Evolutionary conservation across 2,888 invertebrate species (phyloP), one percentile per base, ranked within the genome.

Genomic region (Rhabditoides inermis): DNA sequence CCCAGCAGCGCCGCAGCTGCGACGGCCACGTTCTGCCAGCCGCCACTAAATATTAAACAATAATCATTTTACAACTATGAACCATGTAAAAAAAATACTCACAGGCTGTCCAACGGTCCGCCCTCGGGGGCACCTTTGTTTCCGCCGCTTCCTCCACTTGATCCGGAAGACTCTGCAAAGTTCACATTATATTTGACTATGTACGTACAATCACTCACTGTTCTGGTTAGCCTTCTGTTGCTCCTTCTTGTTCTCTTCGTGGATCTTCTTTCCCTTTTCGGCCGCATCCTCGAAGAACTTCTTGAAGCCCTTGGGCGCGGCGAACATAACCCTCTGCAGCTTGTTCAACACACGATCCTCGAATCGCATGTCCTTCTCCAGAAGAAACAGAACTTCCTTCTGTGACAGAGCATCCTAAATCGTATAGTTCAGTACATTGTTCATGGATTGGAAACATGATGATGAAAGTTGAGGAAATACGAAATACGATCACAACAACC

Each of bases 21-120:
- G 10, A 65, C 50, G 6, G 68, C 68, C n/a, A 72, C 56, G 37
- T 65, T 64, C 49, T 68, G 67, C 70, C 68, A 70, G 18, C 56
- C 54, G 36, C 45, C 20, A 18, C 49, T 49, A 23, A 39, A 45
- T 36, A 25, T 35, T 2, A 46, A 36, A 36, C 3, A 46, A 28
- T 20, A 45, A 45, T 28, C 10, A 18, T 35, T 37, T 28, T 3
- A n/a, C 3, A 35, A 4, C 6, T 7, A 3, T 12, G 10, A 5
- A 10, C 23, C 18, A 40, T 22, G 22, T 36, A 10, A 40, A 12
- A 35, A 27, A 48, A 22, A 40, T 36, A 47, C 35, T 18, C 18
- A 47, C n/a, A n/a, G n/a, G n/a, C n/a, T n/a, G n/a, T n/a, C n/a
- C n/a, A n/a, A n/a, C n/a, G n/a, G n/a, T n/a, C n/a, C n/a, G n/a